A percentile compares a stretch with the other conserved stretches of the same genome.
Conservation (phyloP, 2,888 invertebrate species). For the Stramonita haemastoma region DNA sequence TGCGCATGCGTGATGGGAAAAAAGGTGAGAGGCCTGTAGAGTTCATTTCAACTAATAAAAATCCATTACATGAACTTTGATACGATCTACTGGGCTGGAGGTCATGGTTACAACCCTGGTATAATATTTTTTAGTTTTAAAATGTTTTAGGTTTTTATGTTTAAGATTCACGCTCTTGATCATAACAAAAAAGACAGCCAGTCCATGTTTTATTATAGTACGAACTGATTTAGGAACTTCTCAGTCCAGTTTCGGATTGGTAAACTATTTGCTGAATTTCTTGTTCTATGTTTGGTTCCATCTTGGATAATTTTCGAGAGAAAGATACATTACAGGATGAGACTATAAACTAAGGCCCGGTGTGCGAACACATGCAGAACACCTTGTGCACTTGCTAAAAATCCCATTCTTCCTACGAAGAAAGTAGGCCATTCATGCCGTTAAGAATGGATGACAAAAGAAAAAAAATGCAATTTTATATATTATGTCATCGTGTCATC, state of each 20-base stretch:
- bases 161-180: neutral
- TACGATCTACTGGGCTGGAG: neutral
- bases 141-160: neutral
- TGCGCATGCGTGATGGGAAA: conserved; percentile 13
- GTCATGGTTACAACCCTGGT: neutral
- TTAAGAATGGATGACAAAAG: too few relatives aligned
- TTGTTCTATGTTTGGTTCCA: neutral
- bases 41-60: neutral
- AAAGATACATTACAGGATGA: neutral
- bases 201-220: neutral
- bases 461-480: too few relatives aligned
- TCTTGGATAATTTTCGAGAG: neutral
- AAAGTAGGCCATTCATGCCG: neutral
- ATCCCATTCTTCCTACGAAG: neutral
- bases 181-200: neutral
- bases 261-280: neutral
- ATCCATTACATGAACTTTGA: neutral
- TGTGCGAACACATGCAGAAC: too few relatives aligned
- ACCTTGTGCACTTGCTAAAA: neutral
- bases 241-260: neutral
- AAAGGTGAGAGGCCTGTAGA: neutral
- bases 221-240: neutral
- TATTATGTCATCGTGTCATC: too few relatives aligned
- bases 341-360: neutral
- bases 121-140: neutral